Conservation (phyloP, 2,888 invertebrate genomes). For the Sinodicranocentrus sp. region DNA sequence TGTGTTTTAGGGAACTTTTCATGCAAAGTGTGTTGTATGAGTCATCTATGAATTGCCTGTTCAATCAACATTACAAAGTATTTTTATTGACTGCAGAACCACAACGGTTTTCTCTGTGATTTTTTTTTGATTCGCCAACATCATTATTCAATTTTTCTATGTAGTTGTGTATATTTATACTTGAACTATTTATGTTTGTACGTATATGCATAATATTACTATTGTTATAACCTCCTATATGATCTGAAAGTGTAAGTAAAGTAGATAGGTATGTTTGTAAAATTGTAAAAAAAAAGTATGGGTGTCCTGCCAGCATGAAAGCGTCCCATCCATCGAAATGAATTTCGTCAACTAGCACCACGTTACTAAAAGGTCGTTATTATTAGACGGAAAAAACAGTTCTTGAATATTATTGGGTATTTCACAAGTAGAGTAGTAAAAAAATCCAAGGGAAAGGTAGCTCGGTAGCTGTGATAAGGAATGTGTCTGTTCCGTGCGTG, state of each 20-base stretch:
- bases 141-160: background rate
- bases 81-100: background rate
- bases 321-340: background rate
- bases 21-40: too few species aligned
- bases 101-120: background rate
- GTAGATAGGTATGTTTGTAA: background rate
- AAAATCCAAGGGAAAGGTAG: too few species aligned
- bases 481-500: conserved; percentile 32
- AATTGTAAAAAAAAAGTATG: too few species aligned
- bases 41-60: background rate
- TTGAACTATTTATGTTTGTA: background rate
- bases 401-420: background rate
- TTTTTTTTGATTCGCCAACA: background rate
- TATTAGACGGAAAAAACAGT: background rate
- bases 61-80: background rate
- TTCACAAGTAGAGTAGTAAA: background rate
- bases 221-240: background rate
- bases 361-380: background rate
- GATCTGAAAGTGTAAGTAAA: background rate
- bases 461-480: conserved; percentile 23
- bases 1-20: too few species aligned
- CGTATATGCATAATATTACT: background rate
- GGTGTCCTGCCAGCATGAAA: too few species aligned
- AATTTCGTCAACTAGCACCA: background rate
- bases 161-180: background rate